Conservation (phyloP, 2,888 invertebrate species). For the Busseola fusca region DNA sequence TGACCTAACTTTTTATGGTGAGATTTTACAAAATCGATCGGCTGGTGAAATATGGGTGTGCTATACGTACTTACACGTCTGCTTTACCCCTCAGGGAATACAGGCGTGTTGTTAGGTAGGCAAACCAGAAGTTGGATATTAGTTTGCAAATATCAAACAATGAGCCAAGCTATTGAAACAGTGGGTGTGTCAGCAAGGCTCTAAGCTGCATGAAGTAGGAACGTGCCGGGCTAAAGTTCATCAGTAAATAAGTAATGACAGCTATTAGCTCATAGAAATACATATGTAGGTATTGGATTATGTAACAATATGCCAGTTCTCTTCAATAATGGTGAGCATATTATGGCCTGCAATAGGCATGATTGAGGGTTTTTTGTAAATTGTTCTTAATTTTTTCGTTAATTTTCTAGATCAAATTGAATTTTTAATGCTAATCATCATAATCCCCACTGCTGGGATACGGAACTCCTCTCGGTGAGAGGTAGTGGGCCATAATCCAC, state of each 20-base stretch:
- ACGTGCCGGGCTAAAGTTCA: slow-evolving; percentile 52
- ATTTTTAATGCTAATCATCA: too few relatives aligned
- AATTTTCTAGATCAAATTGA: background rate
- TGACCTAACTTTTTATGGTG: too few relatives aligned
- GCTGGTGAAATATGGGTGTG: too few relatives aligned
- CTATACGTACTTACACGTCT: too few relatives aligned
- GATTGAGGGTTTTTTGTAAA: background rate
- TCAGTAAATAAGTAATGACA: slow-evolving; percentile 48
- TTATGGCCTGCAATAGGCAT: background rate
- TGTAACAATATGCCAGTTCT: background rate
- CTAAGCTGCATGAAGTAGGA: slow-evolving; percentile 36
- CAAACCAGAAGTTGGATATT: slow-evolving; percentile 30
- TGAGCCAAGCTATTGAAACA: slow-evolving; percentile 41
- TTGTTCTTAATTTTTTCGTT: background rate
- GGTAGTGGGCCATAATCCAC: too few relatives aligned
- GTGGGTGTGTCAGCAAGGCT: slow-evolving; percentile 49
- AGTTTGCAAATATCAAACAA: slow-evolving; percentile 38
- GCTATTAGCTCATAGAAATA: slow-evolving; percentile 28
- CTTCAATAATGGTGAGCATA: background rate
- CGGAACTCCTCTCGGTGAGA: too few relatives aligned
- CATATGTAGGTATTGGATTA: slow-evolving; percentile 13
- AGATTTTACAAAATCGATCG: too few relatives aligned
- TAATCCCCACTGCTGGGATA: too few relatives aligned
- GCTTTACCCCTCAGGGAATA: too few relatives aligned
- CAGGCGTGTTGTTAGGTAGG: background rate